A percentile compares a stretch with the other conserved stretches of the same genome.
Evolutionary conservation across 2,113 vertebrate genomes (phyloP).

Genomic region (Spilogale gracilis): DNA sequence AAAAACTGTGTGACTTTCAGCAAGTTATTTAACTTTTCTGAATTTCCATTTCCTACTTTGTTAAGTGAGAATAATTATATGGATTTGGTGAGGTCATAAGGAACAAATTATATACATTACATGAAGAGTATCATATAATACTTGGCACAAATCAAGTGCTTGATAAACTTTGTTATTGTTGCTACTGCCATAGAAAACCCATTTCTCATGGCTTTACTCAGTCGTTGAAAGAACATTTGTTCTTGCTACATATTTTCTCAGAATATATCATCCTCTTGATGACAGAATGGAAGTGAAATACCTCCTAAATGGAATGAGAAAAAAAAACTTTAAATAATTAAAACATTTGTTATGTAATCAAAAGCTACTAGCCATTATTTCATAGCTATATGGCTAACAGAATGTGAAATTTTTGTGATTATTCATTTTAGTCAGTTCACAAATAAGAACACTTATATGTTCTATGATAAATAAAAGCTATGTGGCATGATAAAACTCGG

Average conservation of each 20-base stretch:
- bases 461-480: not conserved
- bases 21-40: not conserved
- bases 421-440: slow-evolving; percentile 48
- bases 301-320: not conserved
- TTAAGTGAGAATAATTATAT: slow-evolving; percentile 21
- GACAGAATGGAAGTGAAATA: slow-evolving; percentile 53
- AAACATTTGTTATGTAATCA: slow-evolving; percentile 53
- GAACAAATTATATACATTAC: not conserved
- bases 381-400: not conserved
- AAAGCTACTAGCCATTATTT: slow-evolving; percentile 17
- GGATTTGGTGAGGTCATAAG: not conserved
- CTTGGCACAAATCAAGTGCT: not conserved
- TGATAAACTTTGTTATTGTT: not conserved
- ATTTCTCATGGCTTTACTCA: slow-evolving; percentile 2
- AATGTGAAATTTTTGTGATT: not conserved
- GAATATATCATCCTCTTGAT: slow-evolving; percentile 60
- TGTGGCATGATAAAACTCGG: not conserved
- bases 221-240: slow-evolving; percentile 33
- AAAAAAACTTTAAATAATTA: slow-evolving; percentile 49
- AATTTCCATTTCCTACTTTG: not conserved
- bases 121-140: not conserved
- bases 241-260: slow-evolving; percentile 29
- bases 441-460: slow-evolving; percentile 9
- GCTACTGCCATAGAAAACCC: not conserved
- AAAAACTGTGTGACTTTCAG: not conserved